Evolutionary conservation across 2,888 invertebrate species (phyloP).

Genomic region (Cephus rjabovi): DNA sequence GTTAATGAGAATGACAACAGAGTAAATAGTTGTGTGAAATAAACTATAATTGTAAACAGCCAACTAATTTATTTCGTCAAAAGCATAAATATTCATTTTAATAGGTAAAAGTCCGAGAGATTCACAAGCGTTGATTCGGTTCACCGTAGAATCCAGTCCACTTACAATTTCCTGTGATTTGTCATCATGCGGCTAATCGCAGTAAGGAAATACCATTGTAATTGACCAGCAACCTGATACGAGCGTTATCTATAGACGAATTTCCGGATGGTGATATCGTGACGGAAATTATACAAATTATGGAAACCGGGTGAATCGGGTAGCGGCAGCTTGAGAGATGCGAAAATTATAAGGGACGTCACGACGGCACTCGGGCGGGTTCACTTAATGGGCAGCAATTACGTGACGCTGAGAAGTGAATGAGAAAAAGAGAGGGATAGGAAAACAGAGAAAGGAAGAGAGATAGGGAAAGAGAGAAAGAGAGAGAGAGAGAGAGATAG

Average conservation of each 20-base stretch:
- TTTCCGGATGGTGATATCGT: background rate
- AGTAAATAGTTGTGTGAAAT: background rate
- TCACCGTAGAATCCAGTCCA: background rate
- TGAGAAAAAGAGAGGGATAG: slow-evolving; percentile 12
- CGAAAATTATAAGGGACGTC: slow-evolving; percentile 35
- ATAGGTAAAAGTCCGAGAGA: background rate
- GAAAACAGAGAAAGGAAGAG: slow-evolving; percentile 8
- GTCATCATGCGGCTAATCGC: background rate
- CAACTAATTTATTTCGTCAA: background rate
- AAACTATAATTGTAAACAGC: background rate
- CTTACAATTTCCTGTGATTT: background rate
- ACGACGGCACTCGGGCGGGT: slow-evolving; percentile 17
- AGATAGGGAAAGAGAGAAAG: slow-evolving; percentile 23
- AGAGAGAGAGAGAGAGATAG: slow-evolving; percentile 23
- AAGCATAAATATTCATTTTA: background rate
- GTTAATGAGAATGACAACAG: background rate
- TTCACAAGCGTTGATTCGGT: background rate
- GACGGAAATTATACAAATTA: background rate
- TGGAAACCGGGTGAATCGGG: background rate
- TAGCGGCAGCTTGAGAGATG: slow-evolving; percentile 21
- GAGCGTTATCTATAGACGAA: background rate
- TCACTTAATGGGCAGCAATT: slow-evolving; percentile 48
- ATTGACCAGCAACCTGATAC: background rate
- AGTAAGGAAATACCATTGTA: background rate
- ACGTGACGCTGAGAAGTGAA: slow-evolving; percentile 32